Conservation (phyloP, 2,888 invertebrate genomes). For the Sarcophaga carnaria region DNA sequence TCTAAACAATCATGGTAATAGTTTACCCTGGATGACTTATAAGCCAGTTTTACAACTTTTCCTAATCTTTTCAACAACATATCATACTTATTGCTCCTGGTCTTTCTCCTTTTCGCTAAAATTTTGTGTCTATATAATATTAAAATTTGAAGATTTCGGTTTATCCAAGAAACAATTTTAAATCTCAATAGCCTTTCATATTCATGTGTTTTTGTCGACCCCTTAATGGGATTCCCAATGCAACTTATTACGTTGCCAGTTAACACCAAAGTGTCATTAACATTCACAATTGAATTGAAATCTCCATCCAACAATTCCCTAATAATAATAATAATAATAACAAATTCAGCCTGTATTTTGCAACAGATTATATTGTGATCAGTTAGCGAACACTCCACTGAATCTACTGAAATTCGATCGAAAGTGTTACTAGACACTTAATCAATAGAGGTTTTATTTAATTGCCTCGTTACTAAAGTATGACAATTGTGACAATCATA, state of each 20-base stretch:
- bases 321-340: not conserved
- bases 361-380: slow-evolving; percentile 20
- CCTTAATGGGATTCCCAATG: not conserved
- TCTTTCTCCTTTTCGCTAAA: not conserved
- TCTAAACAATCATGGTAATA: slow-evolving; percentile 7
- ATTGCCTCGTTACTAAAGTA: not conserved
- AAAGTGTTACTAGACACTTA: slow-evolving; percentile 23
- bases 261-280: not conserved
- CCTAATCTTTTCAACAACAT: not conserved
- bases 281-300: not conserved
- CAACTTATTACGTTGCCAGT: too few species aligned
- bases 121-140: slow-evolving; percentile 3
- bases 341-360: not conserved
- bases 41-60: slow-evolving; percentile 2
- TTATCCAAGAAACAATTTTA: not conserved
- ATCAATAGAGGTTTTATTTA: slow-evolving; percentile 34
- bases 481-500: too few species aligned
- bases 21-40: not conserved
- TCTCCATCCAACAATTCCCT: not conserved
- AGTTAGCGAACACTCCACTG: slow-evolving; percentile 25
- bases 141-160: not conserved
- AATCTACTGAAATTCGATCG: not conserved
- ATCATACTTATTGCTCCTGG: not conserved
- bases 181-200: slow-evolving; percentile 3
- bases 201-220: too few species aligned